Conservation (phyloP, 2,797 vertebrate species). For the Platyrinchus mystaceus region DNA sequence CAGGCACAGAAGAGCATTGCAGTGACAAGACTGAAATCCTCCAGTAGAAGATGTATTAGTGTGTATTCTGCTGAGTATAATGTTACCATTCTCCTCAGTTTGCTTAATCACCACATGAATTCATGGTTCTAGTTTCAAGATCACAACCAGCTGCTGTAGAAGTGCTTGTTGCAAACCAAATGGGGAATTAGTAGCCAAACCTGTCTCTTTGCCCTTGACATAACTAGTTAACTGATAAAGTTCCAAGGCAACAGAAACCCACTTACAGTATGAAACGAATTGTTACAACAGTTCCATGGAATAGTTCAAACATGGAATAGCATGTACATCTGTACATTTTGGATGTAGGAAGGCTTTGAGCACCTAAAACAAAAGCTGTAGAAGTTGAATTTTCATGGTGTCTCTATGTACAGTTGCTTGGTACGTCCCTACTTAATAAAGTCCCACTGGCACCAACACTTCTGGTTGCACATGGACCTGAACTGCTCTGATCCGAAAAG, state of each 20-base stretch:
- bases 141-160: background rate
- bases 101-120: background rate
- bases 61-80: background rate
- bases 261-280: background rate
- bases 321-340: background rate
- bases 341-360: background rate
- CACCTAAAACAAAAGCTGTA: background rate
- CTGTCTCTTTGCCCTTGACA: background rate
- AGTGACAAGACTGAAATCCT: background rate
- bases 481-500: background rate
- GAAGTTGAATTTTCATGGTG: background rate
- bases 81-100: background rate
- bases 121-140: background rate
- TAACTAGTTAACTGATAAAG: background rate
- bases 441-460: rapidly evolving
- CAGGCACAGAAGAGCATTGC: background rate
- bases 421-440: background rate
- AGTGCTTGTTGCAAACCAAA: background rate
- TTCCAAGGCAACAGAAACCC: background rate
- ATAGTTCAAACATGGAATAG: background rate
- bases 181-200: background rate
- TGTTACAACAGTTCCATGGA: background rate
- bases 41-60: background rate
- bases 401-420: rapidly evolving
- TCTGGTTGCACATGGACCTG: background rate